Base-by-base conservation (phyloP, 2,113 vertebrate species). In the Petrocephalus zakoni region DNA sequence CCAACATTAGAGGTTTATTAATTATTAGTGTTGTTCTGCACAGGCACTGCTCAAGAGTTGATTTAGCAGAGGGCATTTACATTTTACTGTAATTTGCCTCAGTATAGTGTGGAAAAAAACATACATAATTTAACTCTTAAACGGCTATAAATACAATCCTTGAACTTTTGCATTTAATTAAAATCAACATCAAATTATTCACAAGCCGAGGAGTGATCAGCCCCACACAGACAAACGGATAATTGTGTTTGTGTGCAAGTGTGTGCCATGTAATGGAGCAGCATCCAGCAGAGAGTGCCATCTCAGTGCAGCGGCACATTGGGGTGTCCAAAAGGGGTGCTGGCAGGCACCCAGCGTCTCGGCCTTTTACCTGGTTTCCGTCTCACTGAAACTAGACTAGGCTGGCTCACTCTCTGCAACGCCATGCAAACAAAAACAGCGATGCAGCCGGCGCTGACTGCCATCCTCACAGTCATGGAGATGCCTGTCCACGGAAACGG, bases 161-260 rank as follows among this genome's bases (percentile, higher is more conserved):
- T 37, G 88, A 61, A 49, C 51, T 91, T 93, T 91, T 78, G 90
- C 88, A 89, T 90, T 90, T 89, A 86, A 90, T 90, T 87, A 90
- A 87, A 90, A 90, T 91, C 90, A 92, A 89, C 89, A 87, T 19
- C 72, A 87, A 4, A 9, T 58, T 56, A 87, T 75, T 89, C 19
- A 90, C 72, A 85, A 51, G 75, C 53, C 87, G 25, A 47, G n/a
- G 89, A 88, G 87, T 88, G 85, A 87, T 22, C 47, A 75, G 81
- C 29, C 46, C 83, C 68, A 82, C 42, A 37, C 47, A 11, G 29
- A 19, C 34, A 0, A 75, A 55, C 6, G 61, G 78, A 61, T 25
- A 86, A 78, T 34, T 42, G 4, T 37, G 75, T 37, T 21, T 47
- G 29, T 17, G 72, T 19, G 72, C 0, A 29, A 8, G 72, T 19